Base-by-base conservation (phyloP, 2,113 vertebrate genomes). In the Cochlearius cochlearius region DNA sequence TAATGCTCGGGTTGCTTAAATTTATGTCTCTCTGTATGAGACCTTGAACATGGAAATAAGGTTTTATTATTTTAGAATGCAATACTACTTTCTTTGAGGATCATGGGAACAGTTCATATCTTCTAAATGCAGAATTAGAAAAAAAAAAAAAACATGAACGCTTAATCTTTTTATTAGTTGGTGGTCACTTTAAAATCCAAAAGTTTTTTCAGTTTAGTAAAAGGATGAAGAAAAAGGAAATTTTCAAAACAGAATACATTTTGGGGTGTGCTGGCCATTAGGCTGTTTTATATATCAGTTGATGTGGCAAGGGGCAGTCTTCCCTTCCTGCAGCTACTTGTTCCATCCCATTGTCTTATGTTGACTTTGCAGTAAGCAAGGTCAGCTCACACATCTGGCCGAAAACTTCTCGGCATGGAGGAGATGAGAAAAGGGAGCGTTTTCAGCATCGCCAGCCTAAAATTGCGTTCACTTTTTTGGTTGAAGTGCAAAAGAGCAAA, bases 321-420 rank as follows among this genome's bases (percentile, higher is more conserved):
- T 94, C 25, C 23, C 32, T 82, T 73, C 27, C 12, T 11, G 12
- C 12, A 60, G 26, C 34, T 60, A 23, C 50, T 7, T 21, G 15
- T 77, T 43, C 9, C 1, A 3, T 71, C 45, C 21, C 16, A 17
- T 11, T 73, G 26, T 63, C 25, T 64, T n/a, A 5, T 32, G 27
- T 20, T 60, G 18, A 27, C 8, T 69, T 74, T 32, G n/a, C 64
- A 50, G 38, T 20, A 59, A 45, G 10, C 45, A 58, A 50, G 25
- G 14, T 80, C 75, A 81, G 34, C 45, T 84, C 38, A 32, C 15
- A 5, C 7, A 9, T n/a, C 17, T 38, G 60, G 12, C 16, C 2
- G 3, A 45, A 71, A 53, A 32, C 36, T 53, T 17, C 38, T 62
- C 0, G 0, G 26, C 6, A 7, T 50, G 20, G 68, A 79, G 47